Evolutionary conservation across 2,888 invertebrate species (phyloP), one percentile per base, ranked within the genome.

Genomic region (Torymus tubicola): DNA sequence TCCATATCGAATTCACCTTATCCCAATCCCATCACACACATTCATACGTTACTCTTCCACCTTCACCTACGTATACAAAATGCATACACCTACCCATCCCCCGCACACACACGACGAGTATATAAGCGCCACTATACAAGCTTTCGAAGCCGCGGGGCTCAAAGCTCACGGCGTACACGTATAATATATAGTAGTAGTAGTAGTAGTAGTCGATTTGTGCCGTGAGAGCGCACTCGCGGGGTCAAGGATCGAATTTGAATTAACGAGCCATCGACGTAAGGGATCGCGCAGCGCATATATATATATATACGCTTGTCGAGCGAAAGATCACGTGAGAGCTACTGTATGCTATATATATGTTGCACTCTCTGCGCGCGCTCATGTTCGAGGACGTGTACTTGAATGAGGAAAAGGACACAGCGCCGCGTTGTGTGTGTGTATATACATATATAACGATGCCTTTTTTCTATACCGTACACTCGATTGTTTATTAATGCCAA

Each of bases 241-340:
- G 83, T 83, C 82, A 78, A 84, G 85, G 82, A 83, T 82, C 77
- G 80, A 81, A 81, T 85, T 78, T 73, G 83, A 85, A 85, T 86
- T 84, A 86, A 86, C 82, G 84, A 84, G 84, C 81, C 81, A 83
- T 83, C 81, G 83, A 85, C 82, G 82, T 84, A 83, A 78, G 82
- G 81, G 81, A 83, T 83, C 74, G 21, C 50, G 53, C 16, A 0
- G 52, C 64, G 53, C 18, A 55, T 53, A 42, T 16, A 57, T 42
- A 58, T 58, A 68, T 53, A 21, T 8, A 18, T 24, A 2, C 31
- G 31, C 55, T n/a, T 2, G 2, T 42, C 31, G 50, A 68, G 18
- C 24, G 53, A 58, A 55, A 14, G 61, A 60, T 52, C 1, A 60
- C 24, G 61, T 60, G 61, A 21, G 21, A 21, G 21, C 1, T 21